A percentile compares a stretch with the other conserved stretches of the same genome.
phyloP scores from a whole-genome alignment of 2,888 invertebrate genomes.

The Hemistola chrysoprasaria region DNA sequence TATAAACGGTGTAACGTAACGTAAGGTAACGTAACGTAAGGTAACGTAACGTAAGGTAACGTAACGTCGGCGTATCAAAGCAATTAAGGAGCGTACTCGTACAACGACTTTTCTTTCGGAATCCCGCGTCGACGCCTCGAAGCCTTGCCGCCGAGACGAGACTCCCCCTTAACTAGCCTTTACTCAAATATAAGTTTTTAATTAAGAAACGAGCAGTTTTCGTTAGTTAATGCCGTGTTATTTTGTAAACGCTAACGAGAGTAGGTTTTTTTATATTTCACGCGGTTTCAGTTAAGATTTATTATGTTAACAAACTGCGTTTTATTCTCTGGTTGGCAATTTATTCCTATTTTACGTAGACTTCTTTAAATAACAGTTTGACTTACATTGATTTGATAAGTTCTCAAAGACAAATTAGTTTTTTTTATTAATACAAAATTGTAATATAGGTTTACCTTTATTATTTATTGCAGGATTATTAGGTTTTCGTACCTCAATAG shows the following conservation, averaged over 20 bases:
- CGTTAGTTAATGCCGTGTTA: slow-evolving; percentile 16
- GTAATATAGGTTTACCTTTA: too few species aligned
- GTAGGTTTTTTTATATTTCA: slow-evolving; percentile 4
- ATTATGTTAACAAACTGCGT: too few species aligned
- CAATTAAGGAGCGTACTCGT: slow-evolving; percentile 64
- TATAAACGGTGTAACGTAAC: too few species aligned
- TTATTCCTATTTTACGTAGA: too few species aligned
- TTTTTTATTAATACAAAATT: too few species aligned
- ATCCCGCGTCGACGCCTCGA: slow-evolving; percentile 27
- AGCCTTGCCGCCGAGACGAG: slow-evolving; percentile 35
- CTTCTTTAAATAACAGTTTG: too few species aligned
- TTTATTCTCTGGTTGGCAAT: too few species aligned
- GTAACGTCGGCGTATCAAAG: slow-evolving; percentile 44
- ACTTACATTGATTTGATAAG: too few species aligned
- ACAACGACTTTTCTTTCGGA: slow-evolving; percentile 69
- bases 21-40: too few species aligned
- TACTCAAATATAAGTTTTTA: slow-evolving; percentile 60
- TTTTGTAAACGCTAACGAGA: slow-evolving; percentile 24
- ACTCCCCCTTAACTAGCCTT: slow-evolving; percentile 62
- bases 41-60: background rate
- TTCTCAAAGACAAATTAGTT: too few species aligned
- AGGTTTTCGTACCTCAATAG: too few species aligned
- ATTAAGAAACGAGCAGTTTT: slow-evolving; percentile 53
- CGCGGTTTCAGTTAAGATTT: slow-evolving; percentile 1
- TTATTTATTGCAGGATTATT: too few species aligned